Conservation (phyloP, 2,888 invertebrate genomes). For the Encarsia formosa region DNA sequence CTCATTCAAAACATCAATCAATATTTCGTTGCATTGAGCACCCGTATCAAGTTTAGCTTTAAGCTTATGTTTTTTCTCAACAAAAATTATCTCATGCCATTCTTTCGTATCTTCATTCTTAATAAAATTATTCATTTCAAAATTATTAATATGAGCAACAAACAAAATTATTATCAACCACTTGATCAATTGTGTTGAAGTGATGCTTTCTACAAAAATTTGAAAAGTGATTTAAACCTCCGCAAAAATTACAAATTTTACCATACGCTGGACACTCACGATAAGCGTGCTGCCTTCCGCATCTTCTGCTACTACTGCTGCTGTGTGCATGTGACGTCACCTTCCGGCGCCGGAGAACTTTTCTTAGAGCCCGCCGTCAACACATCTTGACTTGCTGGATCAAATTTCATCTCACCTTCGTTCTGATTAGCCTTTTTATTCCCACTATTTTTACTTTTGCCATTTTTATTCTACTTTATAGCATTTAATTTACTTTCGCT, state of each 20-base stretch:
- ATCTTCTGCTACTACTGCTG: slow-evolving; percentile 3
- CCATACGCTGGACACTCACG: slow-evolving; percentile 23
- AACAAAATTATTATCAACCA: no score
- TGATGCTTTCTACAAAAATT: no score
- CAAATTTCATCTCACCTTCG: neutral
- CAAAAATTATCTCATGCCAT: no score
- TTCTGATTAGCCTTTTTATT: neutral
- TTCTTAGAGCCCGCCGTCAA: neutral
- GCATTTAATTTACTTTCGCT: neutral
- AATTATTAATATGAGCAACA: no score
- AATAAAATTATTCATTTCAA: no score
- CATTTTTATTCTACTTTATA: neutral
- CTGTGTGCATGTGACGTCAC: neutral
- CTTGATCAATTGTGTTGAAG: no score
- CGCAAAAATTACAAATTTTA: slow-evolving; percentile 24
- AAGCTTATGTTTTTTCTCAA: no score
- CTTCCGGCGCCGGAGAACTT: neutral
- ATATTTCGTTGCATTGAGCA: no score
- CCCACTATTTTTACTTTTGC: neutral
- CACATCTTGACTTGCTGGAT: neutral
- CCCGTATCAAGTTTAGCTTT: no score
- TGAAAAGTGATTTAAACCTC: no score
- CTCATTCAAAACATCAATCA: no score
- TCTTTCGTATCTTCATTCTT: no score
- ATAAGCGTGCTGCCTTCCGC: slow-evolving; percentile 18